Conservation (phyloP, 37 sponge, comb jelly and placozoan species). For the Aphrocallistes beatrix region DNA sequence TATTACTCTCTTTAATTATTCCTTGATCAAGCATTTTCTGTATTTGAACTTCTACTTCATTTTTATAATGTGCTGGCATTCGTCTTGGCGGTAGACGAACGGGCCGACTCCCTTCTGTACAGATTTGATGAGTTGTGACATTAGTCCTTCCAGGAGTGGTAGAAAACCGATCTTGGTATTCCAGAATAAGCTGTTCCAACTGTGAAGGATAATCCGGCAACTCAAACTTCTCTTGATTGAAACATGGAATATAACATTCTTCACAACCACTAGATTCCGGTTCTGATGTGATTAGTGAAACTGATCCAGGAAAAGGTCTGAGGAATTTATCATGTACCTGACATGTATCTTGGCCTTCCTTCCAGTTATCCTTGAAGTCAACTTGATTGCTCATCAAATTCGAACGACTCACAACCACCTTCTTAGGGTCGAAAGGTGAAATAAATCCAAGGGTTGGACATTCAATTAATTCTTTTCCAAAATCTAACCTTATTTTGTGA, state of each 20-base stretch:
- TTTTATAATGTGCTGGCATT: conserved; percentile 25
- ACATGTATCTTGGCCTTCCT: background rate
- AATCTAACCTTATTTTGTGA: conserved; percentile 34
- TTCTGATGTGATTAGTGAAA: conserved; percentile 23
- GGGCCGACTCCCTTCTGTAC: conserved; percentile 18
- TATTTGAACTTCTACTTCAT: conserved; percentile 1
- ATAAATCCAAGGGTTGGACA: background rate
- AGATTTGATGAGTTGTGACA: conserved; percentile 30
- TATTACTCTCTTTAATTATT: conserved; percentile 31
- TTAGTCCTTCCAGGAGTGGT: conserved; percentile 32
- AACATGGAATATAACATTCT: conserved; percentile 33
- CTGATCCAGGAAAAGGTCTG: too few relatives aligned
- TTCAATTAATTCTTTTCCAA: conserved; percentile 17
- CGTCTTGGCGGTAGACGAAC: conserved; percentile 38
- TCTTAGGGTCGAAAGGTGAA: too few relatives aligned
- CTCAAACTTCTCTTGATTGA: background rate
- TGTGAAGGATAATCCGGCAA: background rate
- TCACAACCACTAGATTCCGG: conserved; percentile 18
- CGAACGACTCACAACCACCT: background rate
- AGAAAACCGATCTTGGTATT: conserved; percentile 21
- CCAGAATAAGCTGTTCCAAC: background rate
- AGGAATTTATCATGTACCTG: background rate
- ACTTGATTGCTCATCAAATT: background rate
- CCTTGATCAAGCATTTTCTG: conserved; percentile 20
- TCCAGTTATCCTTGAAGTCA: background rate